A percentile compares a stretch with the other conserved stretches of the same genome.
These are phyloP conservation scores for Ephialtes manifestator DNA, from an alignment of 2,888 invertebrate species.

Conservation along the genomic window DNA sequence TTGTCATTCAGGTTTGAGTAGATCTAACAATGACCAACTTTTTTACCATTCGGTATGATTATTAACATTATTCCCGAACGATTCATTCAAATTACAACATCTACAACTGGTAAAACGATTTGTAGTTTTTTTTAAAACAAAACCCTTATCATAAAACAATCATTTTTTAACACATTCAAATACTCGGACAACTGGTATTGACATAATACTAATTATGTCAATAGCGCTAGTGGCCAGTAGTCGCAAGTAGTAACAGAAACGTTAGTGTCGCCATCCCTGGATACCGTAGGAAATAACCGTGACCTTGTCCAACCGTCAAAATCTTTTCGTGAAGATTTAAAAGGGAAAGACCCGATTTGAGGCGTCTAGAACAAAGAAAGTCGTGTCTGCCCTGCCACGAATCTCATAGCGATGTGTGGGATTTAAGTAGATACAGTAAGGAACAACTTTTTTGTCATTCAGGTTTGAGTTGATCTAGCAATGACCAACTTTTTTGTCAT, in stretches of 20 bases:
- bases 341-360: conserved; percentile 19
- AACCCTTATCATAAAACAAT: not conserved
- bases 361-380: conserved; percentile 55
- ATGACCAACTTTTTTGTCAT: not conserved
- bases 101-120: not conserved
- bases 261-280: not conserved
- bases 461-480: too few relatives aligned
- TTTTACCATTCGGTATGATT: not conserved
- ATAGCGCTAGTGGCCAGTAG: not conserved
- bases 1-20: too few relatives aligned
- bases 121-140: not conserved
- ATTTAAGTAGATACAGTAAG: too few relatives aligned
- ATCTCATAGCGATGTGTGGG: conserved; percentile 1
- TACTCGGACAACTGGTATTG: not conserved
- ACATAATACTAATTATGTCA: not conserved
- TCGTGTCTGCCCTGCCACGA: conserved; percentile 26
- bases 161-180: not conserved
- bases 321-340: conserved; percentile 5
- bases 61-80: not conserved
- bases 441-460: too few relatives aligned
- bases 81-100: not conserved
- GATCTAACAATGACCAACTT: too few relatives aligned
- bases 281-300: conserved; percentile 32
- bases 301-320: conserved; percentile 35
- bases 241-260: conserved; percentile 39